These are phyloP conservation scores for Styela clava DNA, from an alignment of 23 tunicate species.

Conservation along the genomic window DNA sequence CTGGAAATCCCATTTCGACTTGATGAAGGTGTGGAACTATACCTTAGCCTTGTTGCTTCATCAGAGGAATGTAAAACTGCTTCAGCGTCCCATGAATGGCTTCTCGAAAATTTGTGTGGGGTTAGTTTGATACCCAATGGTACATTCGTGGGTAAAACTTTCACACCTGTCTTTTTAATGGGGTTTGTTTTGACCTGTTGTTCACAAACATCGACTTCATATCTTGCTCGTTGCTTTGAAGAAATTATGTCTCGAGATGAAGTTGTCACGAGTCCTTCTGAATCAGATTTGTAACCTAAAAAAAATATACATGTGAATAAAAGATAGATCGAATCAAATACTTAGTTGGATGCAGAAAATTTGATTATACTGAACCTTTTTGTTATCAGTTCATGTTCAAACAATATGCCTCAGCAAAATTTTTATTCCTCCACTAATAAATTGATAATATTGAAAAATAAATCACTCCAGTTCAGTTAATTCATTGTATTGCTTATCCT, in stretches of 20 bases:
- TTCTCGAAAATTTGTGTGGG: neutral
- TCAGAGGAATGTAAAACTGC: slow-evolving; percentile 7
- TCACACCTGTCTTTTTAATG: slow-evolving; percentile 1
- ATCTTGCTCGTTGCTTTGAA: neutral
- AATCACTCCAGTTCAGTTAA: no score
- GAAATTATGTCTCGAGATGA: neutral
- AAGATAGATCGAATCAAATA: no score
- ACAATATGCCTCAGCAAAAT: no score
- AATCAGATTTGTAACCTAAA: slow-evolving; percentile 74
- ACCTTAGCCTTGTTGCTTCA: neutral
- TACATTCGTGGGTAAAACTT: neutral
- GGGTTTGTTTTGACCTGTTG: neutral
- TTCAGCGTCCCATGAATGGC: slow-evolving; percentile 4
- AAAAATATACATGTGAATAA: neutral
- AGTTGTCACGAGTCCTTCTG: slow-evolving; percentile 15
- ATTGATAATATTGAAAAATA: no score
- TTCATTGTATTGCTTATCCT: no score
- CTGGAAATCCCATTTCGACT: neutral
- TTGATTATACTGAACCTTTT: no score
- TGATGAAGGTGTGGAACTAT: neutral
- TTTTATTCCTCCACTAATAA: no score
- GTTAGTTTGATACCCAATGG: neutral
- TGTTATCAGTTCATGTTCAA: no score
- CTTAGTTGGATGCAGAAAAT: no score
- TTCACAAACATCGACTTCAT: slow-evolving; percentile 13